These are phyloP conservation scores for Sebastolobus altivelis DNA, from an alignment of 2,797 vertebrate species.

Conservation along the genomic window DNA sequence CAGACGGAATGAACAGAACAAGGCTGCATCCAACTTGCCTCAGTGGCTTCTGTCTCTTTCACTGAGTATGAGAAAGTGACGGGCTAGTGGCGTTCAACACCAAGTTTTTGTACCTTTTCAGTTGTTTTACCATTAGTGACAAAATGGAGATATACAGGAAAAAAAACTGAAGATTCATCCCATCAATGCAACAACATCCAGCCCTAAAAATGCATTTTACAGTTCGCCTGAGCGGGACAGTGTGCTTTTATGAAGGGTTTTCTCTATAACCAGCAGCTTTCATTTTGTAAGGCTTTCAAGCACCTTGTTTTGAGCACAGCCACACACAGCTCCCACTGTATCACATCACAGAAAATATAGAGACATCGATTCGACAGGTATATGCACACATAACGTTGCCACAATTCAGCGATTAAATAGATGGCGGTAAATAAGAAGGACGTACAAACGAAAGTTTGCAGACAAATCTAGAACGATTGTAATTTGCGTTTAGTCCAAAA, in stretches of 20 bases:
- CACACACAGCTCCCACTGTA: conserved; percentile 50
- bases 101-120: conserved; percentile 2
- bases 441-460: conserved; percentile 30
- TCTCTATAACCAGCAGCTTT: conserved; percentile 76
- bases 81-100: neutral
- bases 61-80: neutral
- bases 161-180: neutral
- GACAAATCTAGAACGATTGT: conserved; percentile 34
- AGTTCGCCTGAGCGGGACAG: conserved; percentile 31
- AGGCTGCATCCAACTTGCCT: conserved; percentile 1
- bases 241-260: conserved; percentile 54
- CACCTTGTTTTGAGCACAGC: conserved; percentile 63
- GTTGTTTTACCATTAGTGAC: neutral
- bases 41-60: conserved; percentile 12
- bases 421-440: conserved; percentile 36
- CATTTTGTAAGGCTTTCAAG: conserved; percentile 78
- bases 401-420: conserved; percentile 56
- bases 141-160: neutral
- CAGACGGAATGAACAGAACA: conserved; percentile 4
- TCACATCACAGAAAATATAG: conserved; percentile 60
- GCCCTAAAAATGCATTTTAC: neutral
- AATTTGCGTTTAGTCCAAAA: conserved; percentile 29
- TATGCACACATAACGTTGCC: conserved; percentile 36
- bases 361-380: conserved; percentile 43
- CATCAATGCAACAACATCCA: conserved; percentile 1